Evolutionary conservation across 2,113 vertebrate genomes (phyloP).

Genomic region (Notarius lentiginosus): DNA sequence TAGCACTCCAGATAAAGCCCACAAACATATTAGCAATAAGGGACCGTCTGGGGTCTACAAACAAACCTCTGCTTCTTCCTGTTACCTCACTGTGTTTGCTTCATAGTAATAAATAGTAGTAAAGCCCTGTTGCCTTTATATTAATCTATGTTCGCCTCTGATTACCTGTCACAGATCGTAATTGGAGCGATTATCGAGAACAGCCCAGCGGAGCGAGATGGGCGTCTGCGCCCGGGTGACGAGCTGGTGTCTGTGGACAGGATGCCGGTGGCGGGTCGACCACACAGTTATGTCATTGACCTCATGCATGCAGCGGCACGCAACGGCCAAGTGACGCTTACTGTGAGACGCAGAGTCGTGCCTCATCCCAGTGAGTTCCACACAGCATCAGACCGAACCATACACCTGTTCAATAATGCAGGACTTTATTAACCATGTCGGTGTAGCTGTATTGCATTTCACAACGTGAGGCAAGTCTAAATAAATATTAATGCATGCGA

Average conservation of each 20-base stretch:
- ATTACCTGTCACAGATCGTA: conserved; percentile 82
- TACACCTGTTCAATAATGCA: not conserved
- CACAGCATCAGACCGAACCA: not conserved
- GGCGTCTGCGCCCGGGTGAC: conserved; percentile 91
- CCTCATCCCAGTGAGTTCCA: conserved; percentile 79
- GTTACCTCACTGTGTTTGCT: conserved; percentile 10
- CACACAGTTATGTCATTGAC: conserved; percentile 97
- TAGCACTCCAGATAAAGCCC: conserved; percentile 38
- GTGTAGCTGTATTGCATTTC: not conserved
- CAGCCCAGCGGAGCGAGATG: conserved; percentile 96
- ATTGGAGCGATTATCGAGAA: conserved; percentile 98
- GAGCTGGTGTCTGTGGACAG: conserved; percentile 97
- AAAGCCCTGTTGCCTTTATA: not conserved
- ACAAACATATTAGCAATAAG: conserved; percentile 24
- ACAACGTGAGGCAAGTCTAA: not conserved
- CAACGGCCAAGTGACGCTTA: conserved; percentile 95
- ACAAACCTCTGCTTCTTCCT: conserved; percentile 19
- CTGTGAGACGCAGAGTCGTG: conserved; percentile 92
- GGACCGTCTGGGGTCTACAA: conserved; percentile 15
- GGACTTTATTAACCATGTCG: not conserved
- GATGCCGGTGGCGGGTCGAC: conserved; percentile 93
- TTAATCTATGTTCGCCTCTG: conserved; percentile 16
- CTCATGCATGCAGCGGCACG: conserved; percentile 97
- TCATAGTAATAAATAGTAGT: not conserved
- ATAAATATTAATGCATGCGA: not conserved